phyloP scores from a whole-genome alignment of 2,888 invertebrate species.

The Rhingia rostrata region DNA sequence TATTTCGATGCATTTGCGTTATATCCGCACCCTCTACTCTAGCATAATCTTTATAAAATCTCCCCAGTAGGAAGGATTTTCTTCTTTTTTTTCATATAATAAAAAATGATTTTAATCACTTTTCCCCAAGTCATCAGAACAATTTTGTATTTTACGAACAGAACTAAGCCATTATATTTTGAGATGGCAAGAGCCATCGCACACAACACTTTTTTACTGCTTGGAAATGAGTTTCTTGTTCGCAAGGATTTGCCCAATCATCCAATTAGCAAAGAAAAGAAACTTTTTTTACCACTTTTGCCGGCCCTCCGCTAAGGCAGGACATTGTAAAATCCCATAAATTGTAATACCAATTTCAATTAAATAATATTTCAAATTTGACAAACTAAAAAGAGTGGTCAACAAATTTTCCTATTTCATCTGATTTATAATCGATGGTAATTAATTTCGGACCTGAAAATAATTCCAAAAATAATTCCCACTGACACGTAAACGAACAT shows the following conservation, averaged over 20 bases:
- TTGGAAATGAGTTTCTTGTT: neutral
- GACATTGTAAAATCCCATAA: slow-evolving; percentile 61
- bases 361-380: slow-evolving; percentile 65
- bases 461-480: slow-evolving; percentile 39
- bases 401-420: slow-evolving; percentile 28
- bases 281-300: slow-evolving; percentile 7
- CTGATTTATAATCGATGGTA: slow-evolving; percentile 55
- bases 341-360: slow-evolving; percentile 59
- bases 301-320: slow-evolving; percentile 9
- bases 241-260: slow-evolving; percentile 25
- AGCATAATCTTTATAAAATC: neutral
- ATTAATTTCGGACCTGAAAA: slow-evolving; percentile 44
- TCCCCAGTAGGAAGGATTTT: neutral
- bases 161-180: slow-evolving; percentile 28
- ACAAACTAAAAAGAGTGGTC: neutral
- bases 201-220: too few species aligned
- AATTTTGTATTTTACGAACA: slow-evolving; percentile 64
- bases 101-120: slow-evolving; percentile 26
- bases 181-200: too few species aligned
- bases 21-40: too few species aligned
- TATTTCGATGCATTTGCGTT: neutral
- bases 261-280: slow-evolving; percentile 58
- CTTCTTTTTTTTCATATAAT: neutral
- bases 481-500: slow-evolving; percentile 24
- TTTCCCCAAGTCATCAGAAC: slow-evolving; percentile 27